A percentile compares a stretch with the other conserved stretches of the same genome.
Evolutionary conservation across 2,797 vertebrate genomes (phyloP).

Genomic region (Coendou prehensilis): DNA sequence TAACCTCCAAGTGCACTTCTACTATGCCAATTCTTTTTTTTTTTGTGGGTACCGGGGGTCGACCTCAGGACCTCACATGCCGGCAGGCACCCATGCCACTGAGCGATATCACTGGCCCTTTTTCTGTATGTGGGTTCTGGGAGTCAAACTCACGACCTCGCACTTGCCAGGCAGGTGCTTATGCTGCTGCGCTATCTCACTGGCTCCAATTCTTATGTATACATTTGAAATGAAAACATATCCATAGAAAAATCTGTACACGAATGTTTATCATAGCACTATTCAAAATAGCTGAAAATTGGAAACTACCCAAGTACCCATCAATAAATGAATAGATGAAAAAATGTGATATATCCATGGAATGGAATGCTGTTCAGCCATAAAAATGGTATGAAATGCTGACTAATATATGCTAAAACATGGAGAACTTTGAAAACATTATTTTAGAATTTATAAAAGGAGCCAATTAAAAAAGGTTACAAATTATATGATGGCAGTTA

Average conservation of each 20-base stretch:
- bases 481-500: background rate
- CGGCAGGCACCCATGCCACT: too few relatives aligned
- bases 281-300: background rate
- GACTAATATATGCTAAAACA: background rate
- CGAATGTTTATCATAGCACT: background rate
- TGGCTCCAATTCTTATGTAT: background rate
- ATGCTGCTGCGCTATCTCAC: too few relatives aligned
- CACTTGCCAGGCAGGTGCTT: too few relatives aligned
- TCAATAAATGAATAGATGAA: background rate
- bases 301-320: background rate
- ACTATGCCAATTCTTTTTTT: too few relatives aligned
- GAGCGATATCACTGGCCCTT: too few relatives aligned
- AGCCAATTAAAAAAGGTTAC: constrained; percentile 1
- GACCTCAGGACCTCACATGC: too few relatives aligned
- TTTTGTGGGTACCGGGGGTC: too few relatives aligned
- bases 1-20: constrained; percentile 40
- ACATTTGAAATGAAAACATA: constrained; percentile 7
- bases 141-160: too few relatives aligned
- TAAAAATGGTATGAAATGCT: background rate
- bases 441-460: constrained; percentile 14
- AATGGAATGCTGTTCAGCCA: constrained; percentile 1
- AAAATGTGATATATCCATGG: background rate
- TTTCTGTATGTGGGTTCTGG: too few relatives aligned
- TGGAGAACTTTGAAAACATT: constrained; percentile 20
- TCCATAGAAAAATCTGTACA: background rate